phyloP scores from a whole-genome alignment of 2,888 invertebrate genomes.

The Megaustenia siamemsis region DNA sequence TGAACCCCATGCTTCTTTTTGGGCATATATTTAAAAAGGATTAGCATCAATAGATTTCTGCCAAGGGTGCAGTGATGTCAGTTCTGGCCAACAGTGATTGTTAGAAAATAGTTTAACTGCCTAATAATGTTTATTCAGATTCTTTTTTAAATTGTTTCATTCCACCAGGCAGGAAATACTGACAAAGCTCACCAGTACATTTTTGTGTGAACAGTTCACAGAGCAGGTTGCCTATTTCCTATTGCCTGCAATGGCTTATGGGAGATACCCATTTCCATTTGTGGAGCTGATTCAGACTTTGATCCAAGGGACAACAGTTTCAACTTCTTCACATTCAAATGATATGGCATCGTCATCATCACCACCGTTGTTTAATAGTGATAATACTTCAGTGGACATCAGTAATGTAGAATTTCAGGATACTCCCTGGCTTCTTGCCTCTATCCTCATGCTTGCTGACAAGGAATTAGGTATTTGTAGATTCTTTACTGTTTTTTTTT shows the following conservation, averaged over 20 bases:
- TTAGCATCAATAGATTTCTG: too few relatives aligned
- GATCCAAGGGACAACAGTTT: slow-evolving; percentile 54
- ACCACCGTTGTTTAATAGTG: background rate
- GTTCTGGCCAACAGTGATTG: too few relatives aligned
- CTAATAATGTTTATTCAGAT: background rate
- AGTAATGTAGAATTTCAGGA: background rate
- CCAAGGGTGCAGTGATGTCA: too few relatives aligned
- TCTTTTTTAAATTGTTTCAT: background rate
- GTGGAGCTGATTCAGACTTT: slow-evolving; percentile 75
- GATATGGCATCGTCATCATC: slow-evolving; percentile 49
- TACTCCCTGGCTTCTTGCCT: slow-evolving; percentile 86
- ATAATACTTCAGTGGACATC: background rate
- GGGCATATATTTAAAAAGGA: too few relatives aligned
- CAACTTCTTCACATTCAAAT: background rate
- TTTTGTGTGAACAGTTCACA: slow-evolving; percentile 76
- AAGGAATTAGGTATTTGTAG: slow-evolving; percentile 83
- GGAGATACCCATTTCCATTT: slow-evolving; percentile 76
- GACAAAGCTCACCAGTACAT: slow-evolving; percentile 59
- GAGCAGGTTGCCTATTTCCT: slow-evolving; percentile 78
- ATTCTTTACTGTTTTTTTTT: too few relatives aligned
- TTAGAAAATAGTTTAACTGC: too few relatives aligned
- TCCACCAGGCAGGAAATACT: slow-evolving; percentile 42
- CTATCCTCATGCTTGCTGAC: slow-evolving; percentile 86
- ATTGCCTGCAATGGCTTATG: slow-evolving; percentile 77
- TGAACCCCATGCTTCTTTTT: too few relatives aligned